Evolutionary conservation across 1,140 invertebrate genomes (phyloP).

Genomic region (Andricus grossulariae): DNA sequence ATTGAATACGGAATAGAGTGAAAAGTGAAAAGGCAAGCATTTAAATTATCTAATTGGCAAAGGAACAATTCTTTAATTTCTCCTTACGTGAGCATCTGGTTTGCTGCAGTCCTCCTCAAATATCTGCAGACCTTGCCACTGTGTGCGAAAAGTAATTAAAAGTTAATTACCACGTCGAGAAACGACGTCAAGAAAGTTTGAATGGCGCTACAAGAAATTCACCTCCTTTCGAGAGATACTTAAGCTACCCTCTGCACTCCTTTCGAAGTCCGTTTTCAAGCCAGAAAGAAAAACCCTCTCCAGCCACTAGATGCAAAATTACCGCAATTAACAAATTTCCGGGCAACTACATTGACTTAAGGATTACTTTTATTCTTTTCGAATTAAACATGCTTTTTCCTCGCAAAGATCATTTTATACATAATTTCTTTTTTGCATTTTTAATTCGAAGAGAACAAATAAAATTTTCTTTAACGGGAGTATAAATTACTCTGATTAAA

Average conservation of each 20-base stretch:
- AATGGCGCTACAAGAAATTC: constrained; percentile 26
- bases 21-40: constrained; percentile 17
- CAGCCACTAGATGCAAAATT: constrained; percentile 16
- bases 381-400: background rate
- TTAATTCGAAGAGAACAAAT: background rate
- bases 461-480: background rate
- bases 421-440: background rate
- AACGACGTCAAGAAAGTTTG: constrained; percentile 27
- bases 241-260: constrained; percentile 10
- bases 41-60: constrained; percentile 4
- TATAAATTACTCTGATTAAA: background rate
- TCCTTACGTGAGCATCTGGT: constrained; percentile 21
- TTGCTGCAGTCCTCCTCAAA: constrained; percentile 24
- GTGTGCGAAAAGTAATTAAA: constrained; percentile 56
- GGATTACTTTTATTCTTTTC: background rate
- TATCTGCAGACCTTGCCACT: constrained; percentile 29
- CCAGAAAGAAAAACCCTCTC: constrained; percentile 2
- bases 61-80: constrained; percentile 26
- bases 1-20: constrained; percentile 9
- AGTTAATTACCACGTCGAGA: constrained; percentile 54
- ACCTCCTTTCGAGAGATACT: constrained; percentile 24
- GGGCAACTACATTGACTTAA: background rate
- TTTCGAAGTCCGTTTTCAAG: background rate
- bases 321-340: constrained; percentile 10
- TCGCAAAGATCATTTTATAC: background rate